Conservation (phyloP, 2,113 vertebrate genomes). For the Tyrannus savana region DNA sequence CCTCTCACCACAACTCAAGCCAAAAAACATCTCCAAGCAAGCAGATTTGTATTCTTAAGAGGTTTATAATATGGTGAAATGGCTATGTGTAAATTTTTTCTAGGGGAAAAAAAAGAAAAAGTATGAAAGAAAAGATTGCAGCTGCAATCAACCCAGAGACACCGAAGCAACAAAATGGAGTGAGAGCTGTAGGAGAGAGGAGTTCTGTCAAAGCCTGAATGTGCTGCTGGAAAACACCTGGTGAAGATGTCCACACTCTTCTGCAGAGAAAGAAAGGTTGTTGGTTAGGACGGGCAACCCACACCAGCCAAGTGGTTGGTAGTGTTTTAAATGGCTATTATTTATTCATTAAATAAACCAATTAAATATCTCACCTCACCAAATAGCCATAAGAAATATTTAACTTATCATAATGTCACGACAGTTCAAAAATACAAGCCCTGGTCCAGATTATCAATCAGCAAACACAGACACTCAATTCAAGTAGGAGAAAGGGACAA, state of each 20-base stretch:
- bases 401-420: not conserved
- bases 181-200: not conserved
- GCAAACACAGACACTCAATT: not conserved
- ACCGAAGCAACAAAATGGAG: not conserved
- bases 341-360: not conserved
- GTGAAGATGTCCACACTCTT: not conserved
- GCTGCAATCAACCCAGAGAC: not conserved
- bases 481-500: not conserved
- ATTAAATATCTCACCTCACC: not conserved
- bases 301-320: not conserved
- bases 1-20: not conserved
- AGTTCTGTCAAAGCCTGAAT: not conserved
- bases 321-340: not conserved
- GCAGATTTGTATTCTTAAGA: conserved; percentile 19
- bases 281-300: not conserved
- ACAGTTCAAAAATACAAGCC: not conserved
- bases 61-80: conserved; percentile 25
- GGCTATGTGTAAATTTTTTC: not conserved
- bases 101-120: not conserved
- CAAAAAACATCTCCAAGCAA: conserved; percentile 2
- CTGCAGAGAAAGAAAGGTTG: not conserved
- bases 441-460: not conserved
- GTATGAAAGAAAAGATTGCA: not conserved
- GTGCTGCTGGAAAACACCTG: not conserved
- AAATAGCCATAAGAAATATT: not conserved